phyloP scores from a whole-genome alignment of 2,797 vertebrate genomes.

The Danio aesculapii region DNA sequence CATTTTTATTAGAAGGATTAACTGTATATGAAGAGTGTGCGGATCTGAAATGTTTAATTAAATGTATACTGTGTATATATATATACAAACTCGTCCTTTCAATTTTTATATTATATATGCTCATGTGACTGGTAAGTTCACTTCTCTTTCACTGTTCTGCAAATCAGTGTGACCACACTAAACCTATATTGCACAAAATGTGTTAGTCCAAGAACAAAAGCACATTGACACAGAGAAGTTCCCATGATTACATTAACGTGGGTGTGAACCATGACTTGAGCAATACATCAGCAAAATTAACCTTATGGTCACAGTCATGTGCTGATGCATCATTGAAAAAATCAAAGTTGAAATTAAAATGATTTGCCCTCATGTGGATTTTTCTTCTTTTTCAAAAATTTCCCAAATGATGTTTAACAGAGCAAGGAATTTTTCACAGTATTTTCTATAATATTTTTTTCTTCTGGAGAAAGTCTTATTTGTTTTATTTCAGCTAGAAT shows the following conservation, averaged over 20 bases:
- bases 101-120: neutral
- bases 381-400: no score
- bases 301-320: neutral
- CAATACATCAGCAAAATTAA: neutral
- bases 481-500: no score
- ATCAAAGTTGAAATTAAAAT: no score
- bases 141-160: constrained; percentile 10
- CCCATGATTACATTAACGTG: neutral
- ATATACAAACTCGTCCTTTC: neutral
- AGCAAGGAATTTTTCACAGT: no score
- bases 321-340: neutral
- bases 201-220: constrained; percentile 4
- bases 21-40: neutral
- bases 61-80: neutral
- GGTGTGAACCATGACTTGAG: neutral
- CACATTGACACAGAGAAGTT: neutral
- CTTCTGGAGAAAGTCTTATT: no score
- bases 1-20: neutral
- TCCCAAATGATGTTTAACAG: no score
- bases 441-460: no score
- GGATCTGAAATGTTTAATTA: neutral
- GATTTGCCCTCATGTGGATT: no score
- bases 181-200: constrained; percentile 21
- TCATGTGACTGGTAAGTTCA: neutral
- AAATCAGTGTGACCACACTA: neutral